Evolutionary conservation across 2,113 vertebrate species (phyloP).

Genomic region (Crocuta crocuta): DNA sequence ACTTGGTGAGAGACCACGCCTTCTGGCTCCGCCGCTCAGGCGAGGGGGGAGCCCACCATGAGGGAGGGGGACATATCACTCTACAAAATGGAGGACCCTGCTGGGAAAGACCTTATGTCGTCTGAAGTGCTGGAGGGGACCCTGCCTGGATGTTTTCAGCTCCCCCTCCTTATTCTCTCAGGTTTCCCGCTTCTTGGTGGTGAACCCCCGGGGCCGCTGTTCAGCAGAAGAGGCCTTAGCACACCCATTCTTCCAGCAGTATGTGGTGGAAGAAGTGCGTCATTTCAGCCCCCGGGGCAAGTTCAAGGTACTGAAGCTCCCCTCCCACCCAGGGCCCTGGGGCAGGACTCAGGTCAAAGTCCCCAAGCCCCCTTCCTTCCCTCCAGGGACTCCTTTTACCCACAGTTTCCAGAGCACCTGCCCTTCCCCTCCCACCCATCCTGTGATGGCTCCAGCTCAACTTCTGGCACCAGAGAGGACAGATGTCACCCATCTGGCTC

Average conservation of each 20-base stretch:
- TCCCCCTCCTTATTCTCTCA: slow-evolving; percentile 57
- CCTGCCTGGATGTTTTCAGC: no score
- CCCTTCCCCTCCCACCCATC: neutral
- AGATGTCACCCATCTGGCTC: neutral
- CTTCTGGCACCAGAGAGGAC: neutral
- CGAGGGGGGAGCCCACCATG: neutral
- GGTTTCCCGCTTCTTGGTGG: slow-evolving; percentile 96
- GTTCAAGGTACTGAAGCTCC: slow-evolving; percentile 91
- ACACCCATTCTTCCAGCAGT: slow-evolving; percentile 98
- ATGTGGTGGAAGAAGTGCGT: slow-evolving; percentile 94
- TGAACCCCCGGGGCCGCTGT: slow-evolving; percentile 91
- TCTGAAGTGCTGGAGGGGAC: neutral
- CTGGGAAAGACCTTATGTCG: neutral
- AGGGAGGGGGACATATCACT: fast-evolving
- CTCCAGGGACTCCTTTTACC: neutral
- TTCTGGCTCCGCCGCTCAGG: fast-evolving
- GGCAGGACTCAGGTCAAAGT: neutral
- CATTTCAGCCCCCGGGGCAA: slow-evolving; percentile 95
- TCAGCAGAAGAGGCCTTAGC: slow-evolving; percentile 91
- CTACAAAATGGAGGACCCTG: neutral
- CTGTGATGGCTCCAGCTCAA: neutral
- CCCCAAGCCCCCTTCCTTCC: neutral
- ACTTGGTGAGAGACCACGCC: slow-evolving; percentile 89
- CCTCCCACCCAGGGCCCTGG: no score
- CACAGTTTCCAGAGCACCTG: neutral